Evolutionary conservation across 2,888 invertebrate genomes (phyloP).

Genomic region (Leptothorax acervorum): DNA sequence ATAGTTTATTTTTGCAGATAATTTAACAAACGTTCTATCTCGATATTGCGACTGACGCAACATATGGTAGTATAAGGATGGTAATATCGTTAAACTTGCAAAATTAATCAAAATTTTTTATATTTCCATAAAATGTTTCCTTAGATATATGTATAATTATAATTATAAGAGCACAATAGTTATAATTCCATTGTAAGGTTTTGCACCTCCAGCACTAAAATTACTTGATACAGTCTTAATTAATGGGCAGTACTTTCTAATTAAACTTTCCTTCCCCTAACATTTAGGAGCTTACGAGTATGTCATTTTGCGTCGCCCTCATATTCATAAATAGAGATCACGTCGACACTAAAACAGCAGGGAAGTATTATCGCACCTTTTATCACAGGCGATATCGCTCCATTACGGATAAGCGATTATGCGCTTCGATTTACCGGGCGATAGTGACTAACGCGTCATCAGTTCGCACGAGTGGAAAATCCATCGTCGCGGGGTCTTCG

Average conservation of each 20-base stretch:
- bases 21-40: neutral
- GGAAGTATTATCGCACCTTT: constrained; percentile 16
- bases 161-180: neutral
- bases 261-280: neutral
- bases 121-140: no score
- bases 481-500: constrained; percentile 50
- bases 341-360: neutral
- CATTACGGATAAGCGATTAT: constrained; percentile 69
- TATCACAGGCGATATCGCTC: constrained; percentile 57
- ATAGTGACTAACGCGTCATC: constrained; percentile 60
- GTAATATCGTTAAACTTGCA: neutral
- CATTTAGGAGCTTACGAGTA: neutral
- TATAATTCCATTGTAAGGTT: neutral
- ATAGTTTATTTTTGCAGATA: neutral
- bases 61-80: no score
- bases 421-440: constrained; percentile 70
- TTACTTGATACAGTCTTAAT: constrained; percentile 26
- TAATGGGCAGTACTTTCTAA: neutral
- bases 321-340: neutral
- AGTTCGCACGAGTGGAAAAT: constrained; percentile 65
- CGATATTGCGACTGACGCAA: neutral
- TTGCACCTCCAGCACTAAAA: neutral
- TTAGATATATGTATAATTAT: neutral
- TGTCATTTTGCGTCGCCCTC: neutral
- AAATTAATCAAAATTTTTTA: neutral